These are phyloP conservation scores for Megalopta genalis DNA, from an alignment of 1,140 invertebrate genomes.

Conservation along the genomic window DNA sequence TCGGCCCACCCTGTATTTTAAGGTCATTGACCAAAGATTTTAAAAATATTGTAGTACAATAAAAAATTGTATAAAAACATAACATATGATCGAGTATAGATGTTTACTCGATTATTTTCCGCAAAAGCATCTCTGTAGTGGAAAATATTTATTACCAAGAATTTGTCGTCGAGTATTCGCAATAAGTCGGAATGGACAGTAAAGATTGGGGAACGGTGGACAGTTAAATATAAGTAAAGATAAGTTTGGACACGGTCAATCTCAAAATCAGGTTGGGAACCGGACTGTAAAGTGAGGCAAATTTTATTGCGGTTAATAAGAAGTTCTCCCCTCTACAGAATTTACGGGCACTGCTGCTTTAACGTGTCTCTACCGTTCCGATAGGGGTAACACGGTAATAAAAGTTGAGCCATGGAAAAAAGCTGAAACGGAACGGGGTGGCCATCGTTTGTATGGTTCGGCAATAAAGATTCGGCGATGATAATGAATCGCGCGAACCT, in stretches of 20 bases:
- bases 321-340: neutral
- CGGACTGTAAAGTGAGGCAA: neutral
- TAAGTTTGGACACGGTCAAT: neutral
- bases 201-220: neutral
- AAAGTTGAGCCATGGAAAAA: neutral
- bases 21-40: no score
- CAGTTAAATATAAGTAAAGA: no score
- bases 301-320: constrained; percentile 6
- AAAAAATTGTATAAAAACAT: no score
- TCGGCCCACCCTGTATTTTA: no score
- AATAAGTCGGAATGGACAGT: neutral
- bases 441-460: neutral
- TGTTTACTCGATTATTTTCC: no score
- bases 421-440: neutral
- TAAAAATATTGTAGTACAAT: no score
- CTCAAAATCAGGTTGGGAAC: neutral
- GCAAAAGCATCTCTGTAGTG: no score
- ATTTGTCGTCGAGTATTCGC: neutral
- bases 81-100: no score
- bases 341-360: neutral
- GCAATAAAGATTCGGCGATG: neutral
- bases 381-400: neutral
- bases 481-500: neutral
- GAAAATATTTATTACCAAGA: no score
- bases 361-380: neutral